Evolutionary conservation across 1,140 invertebrate genomes (phyloP).

Genomic region (Elymnias hypermnestra): DNA sequence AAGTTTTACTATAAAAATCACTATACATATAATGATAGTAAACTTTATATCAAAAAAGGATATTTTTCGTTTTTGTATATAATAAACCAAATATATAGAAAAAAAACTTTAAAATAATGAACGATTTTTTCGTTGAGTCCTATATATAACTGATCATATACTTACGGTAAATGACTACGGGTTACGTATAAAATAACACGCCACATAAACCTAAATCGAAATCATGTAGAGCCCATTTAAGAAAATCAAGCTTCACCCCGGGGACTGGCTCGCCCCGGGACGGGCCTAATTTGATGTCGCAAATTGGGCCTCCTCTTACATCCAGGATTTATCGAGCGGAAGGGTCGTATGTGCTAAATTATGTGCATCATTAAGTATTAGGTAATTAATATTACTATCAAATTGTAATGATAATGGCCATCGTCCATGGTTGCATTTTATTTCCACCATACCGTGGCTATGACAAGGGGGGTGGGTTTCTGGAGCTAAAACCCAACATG

Average conservation of each 20-base stretch:
- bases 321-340: conserved; percentile 28
- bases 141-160: too few relatives aligned
- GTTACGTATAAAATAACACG: conserved; percentile 1
- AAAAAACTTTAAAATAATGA: not conserved
- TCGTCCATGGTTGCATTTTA: too few relatives aligned
- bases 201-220: conserved; percentile 7
- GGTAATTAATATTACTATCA: conserved; percentile 1
- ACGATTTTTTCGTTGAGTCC: not conserved
- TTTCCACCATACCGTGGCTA: too few relatives aligned
- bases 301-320: conserved; percentile 37
- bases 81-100: too few relatives aligned
- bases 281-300: conserved; percentile 30
- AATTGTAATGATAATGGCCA: too few relatives aligned
- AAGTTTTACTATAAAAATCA: too few relatives aligned
- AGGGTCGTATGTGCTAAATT: conserved; percentile 19
- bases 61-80: too few relatives aligned
- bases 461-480: too few relatives aligned
- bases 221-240: conserved; percentile 7
- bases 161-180: not conserved
- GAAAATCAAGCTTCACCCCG: conserved; percentile 18
- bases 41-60: not conserved
- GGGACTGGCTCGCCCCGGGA: conserved; percentile 13
- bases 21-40: not conserved
- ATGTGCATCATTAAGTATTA: conserved; percentile 16
- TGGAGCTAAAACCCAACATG: too few relatives aligned